Conservation (phyloP, 2,113 vertebrate genomes). For the Centropus bengalensis region DNA sequence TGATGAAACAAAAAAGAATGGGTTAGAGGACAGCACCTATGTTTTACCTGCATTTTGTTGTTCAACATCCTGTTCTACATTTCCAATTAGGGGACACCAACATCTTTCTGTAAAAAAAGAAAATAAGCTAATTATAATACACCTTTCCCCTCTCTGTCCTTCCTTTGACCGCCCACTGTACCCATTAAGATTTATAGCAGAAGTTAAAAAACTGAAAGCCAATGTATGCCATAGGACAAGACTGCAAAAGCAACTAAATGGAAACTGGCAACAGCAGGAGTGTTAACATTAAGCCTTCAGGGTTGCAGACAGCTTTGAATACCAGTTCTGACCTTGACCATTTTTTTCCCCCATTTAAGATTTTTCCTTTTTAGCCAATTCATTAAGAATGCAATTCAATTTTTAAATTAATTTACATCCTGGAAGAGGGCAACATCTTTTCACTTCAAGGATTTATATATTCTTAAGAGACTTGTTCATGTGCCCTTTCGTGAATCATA, state of each 20-base stretch:
- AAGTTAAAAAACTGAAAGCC: background rate
- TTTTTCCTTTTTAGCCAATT: background rate
- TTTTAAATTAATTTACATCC: background rate
- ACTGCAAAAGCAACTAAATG: background rate
- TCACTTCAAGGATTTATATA: background rate
- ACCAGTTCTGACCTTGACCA: background rate
- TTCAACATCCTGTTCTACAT: no score
- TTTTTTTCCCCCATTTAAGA: background rate
- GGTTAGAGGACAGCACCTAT: no score
- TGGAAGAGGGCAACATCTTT: background rate
- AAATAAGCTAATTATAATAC: no score
- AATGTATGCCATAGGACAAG: background rate
- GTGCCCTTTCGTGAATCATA: background rate
- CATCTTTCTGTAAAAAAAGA: no score
- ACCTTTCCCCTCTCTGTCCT: no score
- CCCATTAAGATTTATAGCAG: background rate
- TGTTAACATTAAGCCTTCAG: background rate
- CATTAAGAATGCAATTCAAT: background rate
- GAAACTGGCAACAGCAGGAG: background rate
- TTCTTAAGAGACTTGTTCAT: background rate
- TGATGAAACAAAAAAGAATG: no score
- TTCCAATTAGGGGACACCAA: no score
- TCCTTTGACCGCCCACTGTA: no score
- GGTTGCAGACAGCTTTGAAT: background rate
- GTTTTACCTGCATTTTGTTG: no score